phyloP scores from a whole-genome alignment of 2,888 invertebrate species.

The Zootermopsis nevadensis region DNA sequence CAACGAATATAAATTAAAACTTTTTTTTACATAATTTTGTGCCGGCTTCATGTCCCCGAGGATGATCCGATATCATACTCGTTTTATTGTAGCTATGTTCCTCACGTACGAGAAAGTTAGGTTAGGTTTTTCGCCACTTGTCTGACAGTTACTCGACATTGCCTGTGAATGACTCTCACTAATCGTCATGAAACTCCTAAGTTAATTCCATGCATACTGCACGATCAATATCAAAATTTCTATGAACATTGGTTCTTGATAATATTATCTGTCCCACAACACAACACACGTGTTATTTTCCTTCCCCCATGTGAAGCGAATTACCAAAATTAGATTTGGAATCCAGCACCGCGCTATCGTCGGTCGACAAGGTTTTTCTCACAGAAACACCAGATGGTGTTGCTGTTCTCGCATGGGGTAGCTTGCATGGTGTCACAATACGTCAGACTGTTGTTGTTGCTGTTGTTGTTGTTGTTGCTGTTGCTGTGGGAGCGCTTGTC shows the following conservation, averaged over 20 bases:
- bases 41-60: constrained; percentile 45
- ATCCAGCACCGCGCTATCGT: neutral
- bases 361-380: constrained; percentile 38
- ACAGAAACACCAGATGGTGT: constrained; percentile 54
- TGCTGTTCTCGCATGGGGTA: constrained; percentile 53
- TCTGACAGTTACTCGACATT: no score
- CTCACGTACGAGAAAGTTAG: neutral
- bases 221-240: constrained; percentile 28
- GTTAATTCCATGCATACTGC: neutral
- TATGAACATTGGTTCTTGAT: constrained; percentile 10
- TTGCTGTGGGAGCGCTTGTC: constrained; percentile 48
- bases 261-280: constrained; percentile 28
- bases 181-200: constrained; percentile 46
- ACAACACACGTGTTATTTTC: constrained; percentile 17
- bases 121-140: no score
- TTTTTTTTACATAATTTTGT: constrained; percentile 42
- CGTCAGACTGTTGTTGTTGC: constrained; percentile 52
- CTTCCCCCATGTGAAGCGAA: constrained; percentile 32
- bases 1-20: constrained; percentile 37
- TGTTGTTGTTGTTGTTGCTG: constrained; percentile 49
- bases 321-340: neutral
- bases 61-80: constrained; percentile 37
- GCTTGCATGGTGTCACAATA: constrained; percentile 56
- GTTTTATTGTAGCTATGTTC: constrained; percentile 17
- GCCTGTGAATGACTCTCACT: constrained; percentile 47